phyloP scores from a whole-genome alignment of 2,888 invertebrate species.

The Eremobia ochroleuca region DNA sequence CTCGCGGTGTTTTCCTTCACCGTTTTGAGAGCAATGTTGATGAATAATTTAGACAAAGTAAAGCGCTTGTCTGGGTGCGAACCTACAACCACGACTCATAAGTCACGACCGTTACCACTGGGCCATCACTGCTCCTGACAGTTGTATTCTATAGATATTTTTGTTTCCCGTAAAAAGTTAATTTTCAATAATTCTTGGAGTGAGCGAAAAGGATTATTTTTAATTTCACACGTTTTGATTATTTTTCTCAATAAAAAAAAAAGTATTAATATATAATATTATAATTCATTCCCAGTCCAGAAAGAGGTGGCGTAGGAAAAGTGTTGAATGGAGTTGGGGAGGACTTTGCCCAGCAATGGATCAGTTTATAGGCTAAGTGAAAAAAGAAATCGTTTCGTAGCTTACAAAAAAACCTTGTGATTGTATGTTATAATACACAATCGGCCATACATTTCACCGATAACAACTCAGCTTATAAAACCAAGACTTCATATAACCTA shows the following conservation, averaged over 20 bases:
- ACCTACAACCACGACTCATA: too few species aligned
- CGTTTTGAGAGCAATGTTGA: too few species aligned
- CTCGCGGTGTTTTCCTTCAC: too few species aligned
- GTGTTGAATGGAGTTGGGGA: neutral
- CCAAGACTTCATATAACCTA: neutral
- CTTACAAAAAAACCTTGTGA: neutral
- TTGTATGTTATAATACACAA: neutral
- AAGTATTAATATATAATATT: too few species aligned
- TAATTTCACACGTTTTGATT: neutral
- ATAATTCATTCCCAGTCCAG: neutral
- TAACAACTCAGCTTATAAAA: neutral
- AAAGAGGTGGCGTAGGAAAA: neutral
- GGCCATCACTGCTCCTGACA: too few species aligned
- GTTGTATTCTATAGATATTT: neutral
- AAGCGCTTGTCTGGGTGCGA: too few species aligned
- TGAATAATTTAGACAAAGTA: too few species aligned
- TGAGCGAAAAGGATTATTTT: neutral
- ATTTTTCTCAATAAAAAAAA: neutral
- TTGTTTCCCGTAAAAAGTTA: neutral
- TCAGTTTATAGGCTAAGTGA: neutral
- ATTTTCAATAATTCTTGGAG: neutral
- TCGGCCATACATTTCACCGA: neutral
- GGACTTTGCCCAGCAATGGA: neutral
- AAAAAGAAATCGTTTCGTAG: neutral
- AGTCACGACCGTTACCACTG: too few species aligned